These are phyloP conservation scores for Papilio xuthus DNA, from an alignment of 1,140 invertebrate species.

Conservation along the genomic window DNA sequence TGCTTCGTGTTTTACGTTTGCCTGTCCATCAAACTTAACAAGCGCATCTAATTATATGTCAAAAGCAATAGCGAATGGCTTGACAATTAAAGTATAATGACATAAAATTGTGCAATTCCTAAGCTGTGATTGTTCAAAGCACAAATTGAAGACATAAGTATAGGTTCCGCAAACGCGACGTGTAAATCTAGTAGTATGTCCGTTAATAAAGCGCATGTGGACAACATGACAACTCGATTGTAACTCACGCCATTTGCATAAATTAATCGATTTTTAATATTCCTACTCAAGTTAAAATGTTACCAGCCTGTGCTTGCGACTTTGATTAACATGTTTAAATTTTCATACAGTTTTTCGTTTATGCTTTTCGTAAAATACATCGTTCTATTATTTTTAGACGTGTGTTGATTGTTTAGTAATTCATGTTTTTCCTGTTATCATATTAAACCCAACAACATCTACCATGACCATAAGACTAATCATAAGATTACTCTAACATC, in stretches of 20 bases:
- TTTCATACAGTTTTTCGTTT: too few species aligned
- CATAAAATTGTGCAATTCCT: constrained; percentile 9
- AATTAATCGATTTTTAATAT: constrained; percentile 3
- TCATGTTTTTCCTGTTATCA: too few species aligned
- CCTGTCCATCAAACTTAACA: constrained; percentile 2
- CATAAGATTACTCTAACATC: too few species aligned
- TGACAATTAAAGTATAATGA: not conserved
- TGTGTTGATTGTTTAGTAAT: too few species aligned
- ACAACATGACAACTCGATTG: constrained; percentile 11
- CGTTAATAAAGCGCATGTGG: not conserved
- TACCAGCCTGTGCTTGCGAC: too few species aligned
- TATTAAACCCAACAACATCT: too few species aligned
- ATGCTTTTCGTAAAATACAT: too few species aligned
- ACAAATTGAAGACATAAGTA: constrained; percentile 5
- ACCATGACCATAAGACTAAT: too few species aligned
- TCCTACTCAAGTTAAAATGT: not conserved
- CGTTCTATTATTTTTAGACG: too few species aligned
- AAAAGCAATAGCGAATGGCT: not conserved
- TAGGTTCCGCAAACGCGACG: constrained; percentile 15
- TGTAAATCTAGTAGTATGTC: not conserved
- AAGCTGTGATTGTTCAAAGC: not conserved
- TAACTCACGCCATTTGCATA: constrained; percentile 16
- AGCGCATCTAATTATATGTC: not conserved
- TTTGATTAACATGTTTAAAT: too few species aligned
- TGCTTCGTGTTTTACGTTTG: not conserved